These are phyloP conservation scores for Drosophila seguyi DNA, from an alignment of 1,140 invertebrate genomes.

Conservation along the genomic window DNA sequence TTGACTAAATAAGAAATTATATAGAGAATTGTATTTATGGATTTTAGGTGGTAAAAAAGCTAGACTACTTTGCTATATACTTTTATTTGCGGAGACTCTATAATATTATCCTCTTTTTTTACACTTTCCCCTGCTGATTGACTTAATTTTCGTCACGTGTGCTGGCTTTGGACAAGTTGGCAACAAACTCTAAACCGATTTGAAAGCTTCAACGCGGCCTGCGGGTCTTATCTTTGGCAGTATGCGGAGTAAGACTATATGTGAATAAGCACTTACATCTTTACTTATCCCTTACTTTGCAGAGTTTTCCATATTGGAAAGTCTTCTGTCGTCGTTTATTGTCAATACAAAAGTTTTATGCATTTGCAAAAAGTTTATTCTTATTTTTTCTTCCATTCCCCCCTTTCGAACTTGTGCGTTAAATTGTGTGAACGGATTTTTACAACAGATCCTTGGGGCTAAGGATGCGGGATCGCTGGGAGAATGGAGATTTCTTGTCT, in stretches of 20 bases:
- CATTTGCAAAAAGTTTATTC: slow-evolving; percentile 66
- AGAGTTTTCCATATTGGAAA: slow-evolving; percentile 50
- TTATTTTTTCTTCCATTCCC: slow-evolving; percentile 33
- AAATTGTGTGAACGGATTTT: slow-evolving; percentile 75
- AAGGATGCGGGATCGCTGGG: slow-evolving; percentile 37
- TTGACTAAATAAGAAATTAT: neutral
- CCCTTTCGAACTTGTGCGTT: slow-evolving; percentile 43
- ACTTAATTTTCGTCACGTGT: neutral
- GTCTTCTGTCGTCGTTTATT: slow-evolving; percentile 65
- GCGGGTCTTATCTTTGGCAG: slow-evolving; percentile 62
- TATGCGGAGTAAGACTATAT: slow-evolving; percentile 28
- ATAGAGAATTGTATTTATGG: neutral
- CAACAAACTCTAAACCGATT: slow-evolving; percentile 67
- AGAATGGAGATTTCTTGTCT: slow-evolving; percentile 27
- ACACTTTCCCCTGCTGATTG: neutral
- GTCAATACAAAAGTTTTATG: slow-evolving; percentile 80
- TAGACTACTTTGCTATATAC: too few relatives aligned
- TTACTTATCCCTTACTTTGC: neutral
- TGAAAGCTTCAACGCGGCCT: slow-evolving; percentile 32
- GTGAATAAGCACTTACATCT: slow-evolving; percentile 22
- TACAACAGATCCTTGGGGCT: slow-evolving; percentile 54
- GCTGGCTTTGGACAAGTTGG: slow-evolving; percentile 39
- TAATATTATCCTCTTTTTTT: too few relatives aligned
- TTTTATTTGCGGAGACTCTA: too few relatives aligned
- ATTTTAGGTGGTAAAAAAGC: too few relatives aligned